Conservation (phyloP, 2,888 invertebrate species). For the Acutogordius australiensis region DNA sequence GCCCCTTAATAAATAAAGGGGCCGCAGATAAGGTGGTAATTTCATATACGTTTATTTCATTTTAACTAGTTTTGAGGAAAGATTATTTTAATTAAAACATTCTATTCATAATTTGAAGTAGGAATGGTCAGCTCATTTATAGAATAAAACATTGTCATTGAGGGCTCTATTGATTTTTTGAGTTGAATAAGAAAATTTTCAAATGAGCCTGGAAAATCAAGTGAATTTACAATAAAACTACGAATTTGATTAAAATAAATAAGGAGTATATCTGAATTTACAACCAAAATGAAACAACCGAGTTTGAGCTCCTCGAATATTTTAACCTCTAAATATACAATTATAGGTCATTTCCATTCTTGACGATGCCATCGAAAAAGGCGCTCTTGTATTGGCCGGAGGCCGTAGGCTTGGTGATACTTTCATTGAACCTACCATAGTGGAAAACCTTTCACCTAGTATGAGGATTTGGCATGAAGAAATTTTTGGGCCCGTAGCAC, state of each 20-base stretch:
- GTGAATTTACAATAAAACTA: neutral
- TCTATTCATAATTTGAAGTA: no score
- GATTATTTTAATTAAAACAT: no score
- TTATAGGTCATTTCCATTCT: conserved; percentile 39
- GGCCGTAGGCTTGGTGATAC: conserved; percentile 42
- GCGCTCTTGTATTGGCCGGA: conserved; percentile 44
- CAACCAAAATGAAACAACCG: no score
- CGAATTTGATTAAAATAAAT: no score
- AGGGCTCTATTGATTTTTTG: no score
- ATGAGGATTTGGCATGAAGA: conserved; percentile 59
- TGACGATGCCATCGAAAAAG: conserved; percentile 51
- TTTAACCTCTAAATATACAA: neutral
- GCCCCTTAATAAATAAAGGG: conserved; percentile 59
- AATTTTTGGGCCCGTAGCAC: conserved; percentile 75
- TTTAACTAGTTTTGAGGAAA: no score
- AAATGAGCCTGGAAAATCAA: no score
- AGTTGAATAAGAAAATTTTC: no score
- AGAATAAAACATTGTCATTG: no score
- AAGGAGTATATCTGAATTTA: no score
- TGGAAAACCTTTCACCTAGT: conserved; percentile 43
- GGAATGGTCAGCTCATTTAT: no score
- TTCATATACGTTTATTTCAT: conserved; percentile 13
- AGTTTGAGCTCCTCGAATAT: no score
- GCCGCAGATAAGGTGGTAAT: conserved; percentile 48
- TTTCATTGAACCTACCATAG: conserved; percentile 57